Conservation (phyloP, 2,888 invertebrate species). For the Ornithoptera alexandrae region DNA sequence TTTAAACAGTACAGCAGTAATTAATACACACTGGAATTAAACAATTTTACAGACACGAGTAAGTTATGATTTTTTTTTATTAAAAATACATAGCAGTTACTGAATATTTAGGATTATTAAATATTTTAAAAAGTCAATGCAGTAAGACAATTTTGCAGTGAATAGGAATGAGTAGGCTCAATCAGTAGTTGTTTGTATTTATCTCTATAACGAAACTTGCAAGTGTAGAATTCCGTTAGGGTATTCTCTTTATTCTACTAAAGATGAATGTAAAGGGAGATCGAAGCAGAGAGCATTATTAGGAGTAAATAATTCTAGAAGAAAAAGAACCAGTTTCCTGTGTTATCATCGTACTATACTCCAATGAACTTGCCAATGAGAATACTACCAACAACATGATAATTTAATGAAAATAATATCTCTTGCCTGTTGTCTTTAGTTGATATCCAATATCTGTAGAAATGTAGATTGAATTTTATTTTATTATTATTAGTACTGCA, state of each 20-base stretch:
- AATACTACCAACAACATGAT: too few species aligned
- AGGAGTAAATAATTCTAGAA: too few species aligned
- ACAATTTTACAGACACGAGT: conserved; percentile 21
- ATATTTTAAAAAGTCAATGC: not conserved
- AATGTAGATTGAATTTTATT: not conserved
- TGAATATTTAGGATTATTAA: too few species aligned
- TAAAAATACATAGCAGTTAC: not conserved
- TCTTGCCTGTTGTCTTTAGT: too few species aligned
- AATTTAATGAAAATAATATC: too few species aligned
- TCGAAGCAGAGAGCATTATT: too few species aligned
- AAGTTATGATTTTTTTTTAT: conserved; percentile 1
- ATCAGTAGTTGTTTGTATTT: not conserved
- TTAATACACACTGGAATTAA: not conserved
- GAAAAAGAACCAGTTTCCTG: too few species aligned
- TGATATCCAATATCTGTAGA: too few species aligned
- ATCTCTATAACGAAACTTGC: not conserved
- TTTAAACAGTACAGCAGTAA: not conserved
- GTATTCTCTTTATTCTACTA: too few species aligned
- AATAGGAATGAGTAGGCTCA: not conserved
- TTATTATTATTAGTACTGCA: not conserved
- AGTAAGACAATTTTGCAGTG: not conserved
- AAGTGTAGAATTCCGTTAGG: not conserved
- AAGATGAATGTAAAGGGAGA: too few species aligned
- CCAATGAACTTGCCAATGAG: too few species aligned
- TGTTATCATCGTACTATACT: too few species aligned